Evolutionary conservation across 2,888 invertebrate genomes (phyloP).

Genomic region (Apamea epomidion): DNA sequence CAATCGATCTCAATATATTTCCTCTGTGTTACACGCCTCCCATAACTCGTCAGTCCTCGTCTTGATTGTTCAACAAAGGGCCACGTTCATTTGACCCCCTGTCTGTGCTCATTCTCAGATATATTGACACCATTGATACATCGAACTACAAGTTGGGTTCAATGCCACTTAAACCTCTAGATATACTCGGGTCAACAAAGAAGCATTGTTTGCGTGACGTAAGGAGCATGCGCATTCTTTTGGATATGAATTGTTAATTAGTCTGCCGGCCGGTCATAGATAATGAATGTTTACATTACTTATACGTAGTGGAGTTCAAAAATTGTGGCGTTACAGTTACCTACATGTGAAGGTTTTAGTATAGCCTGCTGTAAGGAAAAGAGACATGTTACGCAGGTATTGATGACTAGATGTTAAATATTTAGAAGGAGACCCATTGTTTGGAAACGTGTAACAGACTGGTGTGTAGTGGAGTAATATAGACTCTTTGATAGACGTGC

Average conservation of each 20-base stretch:
- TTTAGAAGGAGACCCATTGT: neutral
- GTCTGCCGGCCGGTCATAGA: conserved; percentile 66
- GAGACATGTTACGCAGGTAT: neutral
- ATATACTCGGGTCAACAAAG: conserved; percentile 68
- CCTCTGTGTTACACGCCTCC: conserved; percentile 16
- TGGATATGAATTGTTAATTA: conserved; percentile 76
- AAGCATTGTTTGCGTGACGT: conserved; percentile 73
- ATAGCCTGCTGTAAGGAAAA: neutral
- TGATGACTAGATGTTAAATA: conserved; percentile 4
- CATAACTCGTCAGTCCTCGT: conserved; percentile 33
- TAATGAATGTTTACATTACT: conserved; percentile 69
- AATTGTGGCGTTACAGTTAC: conserved; percentile 30
- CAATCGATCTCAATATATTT: conserved; percentile 35
- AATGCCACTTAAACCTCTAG: conserved; percentile 72
- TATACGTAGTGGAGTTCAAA: conserved; percentile 36
- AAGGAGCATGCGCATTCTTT: conserved; percentile 74
- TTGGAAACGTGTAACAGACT: neutral
- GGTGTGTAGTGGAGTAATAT: neutral
- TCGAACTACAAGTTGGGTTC: conserved; percentile 74
- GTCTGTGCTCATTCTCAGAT: conserved; percentile 72
- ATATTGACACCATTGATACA: conserved; percentile 78
- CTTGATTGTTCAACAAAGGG: conserved; percentile 72
- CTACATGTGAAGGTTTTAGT: neutral
- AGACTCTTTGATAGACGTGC: neutral
- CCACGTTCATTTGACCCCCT: conserved; percentile 74